These are phyloP conservation scores for Willisornis vidua DNA, from an alignment of 2,113 vertebrate species.

Conservation along the genomic window DNA sequence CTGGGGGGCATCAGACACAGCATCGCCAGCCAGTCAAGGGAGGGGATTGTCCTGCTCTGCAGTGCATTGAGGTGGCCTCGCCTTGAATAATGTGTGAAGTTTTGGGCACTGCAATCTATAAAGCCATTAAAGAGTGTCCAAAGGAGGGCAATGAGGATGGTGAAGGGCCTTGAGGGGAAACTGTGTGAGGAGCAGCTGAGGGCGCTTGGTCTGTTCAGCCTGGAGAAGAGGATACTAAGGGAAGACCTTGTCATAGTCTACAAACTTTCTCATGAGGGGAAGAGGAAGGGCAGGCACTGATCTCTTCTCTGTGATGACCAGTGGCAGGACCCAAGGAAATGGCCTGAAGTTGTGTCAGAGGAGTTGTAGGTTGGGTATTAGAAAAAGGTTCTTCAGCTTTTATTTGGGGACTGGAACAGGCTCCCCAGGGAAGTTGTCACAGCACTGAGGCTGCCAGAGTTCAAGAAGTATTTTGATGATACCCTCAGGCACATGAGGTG, in stretches of 20 bases:
- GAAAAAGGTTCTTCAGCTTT: neutral
- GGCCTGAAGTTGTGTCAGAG: neutral
- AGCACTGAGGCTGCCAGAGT: neutral
- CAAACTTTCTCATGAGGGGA: neutral
- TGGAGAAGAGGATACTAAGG: neutral
- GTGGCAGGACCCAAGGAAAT: neutral
- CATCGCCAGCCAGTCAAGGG: neutral
- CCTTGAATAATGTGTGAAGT: neutral
- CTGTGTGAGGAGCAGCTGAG: neutral
- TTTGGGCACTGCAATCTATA: neutral
- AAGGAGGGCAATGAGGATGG: neutral
- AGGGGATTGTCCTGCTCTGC: neutral
- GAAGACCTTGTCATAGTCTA: neutral
- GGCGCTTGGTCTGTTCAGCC: neutral
- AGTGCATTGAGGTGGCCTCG: neutral
- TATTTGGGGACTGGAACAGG: neutral
- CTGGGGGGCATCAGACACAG: neutral
- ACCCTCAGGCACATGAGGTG: neutral
- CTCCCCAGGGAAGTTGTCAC: neutral
- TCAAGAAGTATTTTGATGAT: neutral
- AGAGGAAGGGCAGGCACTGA: neutral
- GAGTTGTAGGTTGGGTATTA: neutral
- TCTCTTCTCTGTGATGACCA: neutral
- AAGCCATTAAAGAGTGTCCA: neutral
- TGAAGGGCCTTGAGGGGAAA: neutral